Conservation (phyloP, 2,113 vertebrate genomes). For the Neogale vison region DNA sequence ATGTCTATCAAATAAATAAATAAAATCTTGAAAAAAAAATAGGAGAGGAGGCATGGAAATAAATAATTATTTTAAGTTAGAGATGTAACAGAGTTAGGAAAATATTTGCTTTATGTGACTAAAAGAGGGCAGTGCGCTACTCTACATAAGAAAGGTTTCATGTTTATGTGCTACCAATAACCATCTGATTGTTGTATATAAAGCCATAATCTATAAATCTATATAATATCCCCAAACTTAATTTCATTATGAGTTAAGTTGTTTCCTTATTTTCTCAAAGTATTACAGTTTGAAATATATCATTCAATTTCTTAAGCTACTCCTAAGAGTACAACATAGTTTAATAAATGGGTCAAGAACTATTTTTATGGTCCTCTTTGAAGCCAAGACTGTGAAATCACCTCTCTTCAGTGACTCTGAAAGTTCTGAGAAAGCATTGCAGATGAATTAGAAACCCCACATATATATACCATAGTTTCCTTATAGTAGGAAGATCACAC, state of each 20-base stretch:
- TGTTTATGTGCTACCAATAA: background rate
- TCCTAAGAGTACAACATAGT: background rate
- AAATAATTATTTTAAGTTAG: background rate
- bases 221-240: background rate
- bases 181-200: background rate
- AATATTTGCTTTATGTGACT: background rate
- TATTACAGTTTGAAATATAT: background rate
- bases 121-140: background rate
- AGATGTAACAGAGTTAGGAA: background rate
- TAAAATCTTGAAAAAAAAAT: background rate
- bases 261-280: background rate
- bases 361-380: background rate
- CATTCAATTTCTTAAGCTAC: background rate
- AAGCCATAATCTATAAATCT: background rate
- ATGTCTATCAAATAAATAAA: no score
- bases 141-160: background rate
- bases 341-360: background rate
- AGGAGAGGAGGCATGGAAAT: background rate
- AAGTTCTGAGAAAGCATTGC: background rate
- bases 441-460: slow-evolving; percentile 8
- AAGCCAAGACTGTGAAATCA: background rate
- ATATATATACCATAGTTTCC: background rate
- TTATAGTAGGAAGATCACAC: background rate
- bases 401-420: background rate
- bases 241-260: background rate